Evolutionary conservation across 1,140 invertebrate species (phyloP).

Genomic region (Dinoponera quadriceps): DNA sequence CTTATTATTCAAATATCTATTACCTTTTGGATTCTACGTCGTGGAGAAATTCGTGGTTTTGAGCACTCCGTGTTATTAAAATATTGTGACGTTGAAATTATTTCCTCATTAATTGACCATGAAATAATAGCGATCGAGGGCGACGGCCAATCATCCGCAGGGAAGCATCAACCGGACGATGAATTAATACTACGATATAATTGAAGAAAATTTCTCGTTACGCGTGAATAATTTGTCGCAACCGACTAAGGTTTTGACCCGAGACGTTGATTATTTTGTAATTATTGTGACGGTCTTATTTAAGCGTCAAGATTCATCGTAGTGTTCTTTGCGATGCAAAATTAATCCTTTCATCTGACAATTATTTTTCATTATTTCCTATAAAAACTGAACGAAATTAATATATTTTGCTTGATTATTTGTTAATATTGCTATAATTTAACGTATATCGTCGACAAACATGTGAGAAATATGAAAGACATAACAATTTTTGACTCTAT

Average conservation of each 20-base stretch:
- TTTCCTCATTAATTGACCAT: slow-evolving; percentile 21
- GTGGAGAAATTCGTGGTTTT: neutral
- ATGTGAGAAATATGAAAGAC: too few relatives aligned
- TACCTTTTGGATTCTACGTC: neutral
- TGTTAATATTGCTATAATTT: too few relatives aligned
- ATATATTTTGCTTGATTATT: neutral
- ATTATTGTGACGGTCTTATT: slow-evolving; percentile 22
- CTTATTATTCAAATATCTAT: neutral
- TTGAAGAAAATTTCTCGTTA: slow-evolving; percentile 58
- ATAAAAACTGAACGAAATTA: neutral
- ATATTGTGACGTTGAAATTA: slow-evolving; percentile 41
- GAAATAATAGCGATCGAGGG: slow-evolving; percentile 10
- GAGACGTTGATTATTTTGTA: slow-evolving; percentile 45
- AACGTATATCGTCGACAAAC: too few relatives aligned
- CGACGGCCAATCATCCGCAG: neutral
- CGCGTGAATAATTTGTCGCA: slow-evolving; percentile 52
- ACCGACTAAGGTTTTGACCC: slow-evolving; percentile 11
- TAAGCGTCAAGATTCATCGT: neutral
- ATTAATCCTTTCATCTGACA: slow-evolving; percentile 28
- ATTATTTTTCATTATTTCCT: slow-evolving; percentile 13
- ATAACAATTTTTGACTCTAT: too few relatives aligned
- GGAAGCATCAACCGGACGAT: neutral
- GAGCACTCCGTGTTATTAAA: neutral
- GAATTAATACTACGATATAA: slow-evolving; percentile 59
- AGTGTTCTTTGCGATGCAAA: slow-evolving; percentile 1